A percentile compares a stretch with the other conserved stretches of the same genome.
Conservation (phyloP, 2,797 vertebrate species). For the Typhlichthys eigenmanni region DNA sequence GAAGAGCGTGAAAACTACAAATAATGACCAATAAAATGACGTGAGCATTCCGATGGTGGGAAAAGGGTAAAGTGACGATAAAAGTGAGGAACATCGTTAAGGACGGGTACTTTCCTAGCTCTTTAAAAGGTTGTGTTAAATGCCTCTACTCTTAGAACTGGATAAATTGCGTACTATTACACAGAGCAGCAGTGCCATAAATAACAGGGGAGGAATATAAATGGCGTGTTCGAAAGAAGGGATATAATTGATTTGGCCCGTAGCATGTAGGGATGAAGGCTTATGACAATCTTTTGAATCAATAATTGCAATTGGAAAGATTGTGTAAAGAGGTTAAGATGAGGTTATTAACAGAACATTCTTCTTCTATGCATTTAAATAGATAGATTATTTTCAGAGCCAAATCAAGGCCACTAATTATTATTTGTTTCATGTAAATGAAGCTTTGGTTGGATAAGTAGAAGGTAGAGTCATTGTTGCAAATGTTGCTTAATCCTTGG, state of each 20-base stretch:
- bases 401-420: not conserved
- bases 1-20: too few species aligned
- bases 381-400: not conserved
- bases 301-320: conserved; percentile 16
- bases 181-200: conserved; percentile 13
- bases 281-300: conserved; percentile 20
- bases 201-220: conserved; percentile 25
- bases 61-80: too few species aligned
- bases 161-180: conserved; percentile 33
- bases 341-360: not conserved
- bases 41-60: too few species aligned
- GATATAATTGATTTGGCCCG: conserved; percentile 33
- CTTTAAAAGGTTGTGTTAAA: conserved; percentile 3
- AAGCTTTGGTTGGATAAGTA: not conserved
- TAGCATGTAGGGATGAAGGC: conserved; percentile 18
- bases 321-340: not conserved
- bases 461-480: not conserved
- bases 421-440: not conserved
- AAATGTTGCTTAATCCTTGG: too few species aligned
- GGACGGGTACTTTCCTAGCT: too few species aligned
- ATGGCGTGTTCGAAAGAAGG: not conserved
- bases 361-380: not conserved
- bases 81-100: too few species aligned
- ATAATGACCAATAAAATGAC: too few species aligned
- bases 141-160: conserved; percentile 9